Evolutionary conservation across 2,888 invertebrate genomes (phyloP), one percentile per base, ranked within the genome.

Genomic region (Sturmia bella): DNA sequence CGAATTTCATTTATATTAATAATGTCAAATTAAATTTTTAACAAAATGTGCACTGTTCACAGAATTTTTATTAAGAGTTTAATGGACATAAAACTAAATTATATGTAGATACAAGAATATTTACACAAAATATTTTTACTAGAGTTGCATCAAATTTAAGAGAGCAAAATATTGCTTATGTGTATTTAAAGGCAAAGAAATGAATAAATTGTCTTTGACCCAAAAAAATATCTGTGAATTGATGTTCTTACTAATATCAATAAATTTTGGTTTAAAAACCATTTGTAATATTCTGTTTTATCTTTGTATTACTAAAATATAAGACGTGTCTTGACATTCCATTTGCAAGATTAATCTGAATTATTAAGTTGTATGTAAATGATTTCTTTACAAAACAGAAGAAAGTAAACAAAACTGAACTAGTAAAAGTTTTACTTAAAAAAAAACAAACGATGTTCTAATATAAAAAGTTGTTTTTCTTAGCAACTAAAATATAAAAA

Each of bases 281-380:
- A 27, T 27, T 15, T 15, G 3, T 15, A 27, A 37, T 17, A 37
- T 56, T 56, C 6, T 17, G n/a, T 19, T 56, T 69, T 56, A 32
- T 43, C 45, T 45, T 24, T 32, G 32, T 32, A 32, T 32, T 54
- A 13, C 32, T 27, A n/a, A 32, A 15, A 27, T 69, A 56, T 21
- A 37, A 37, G 48, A 37, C 19, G 15, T 57, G 17, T 45, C 63
- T 63, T 69, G 54, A 63, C 63, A 48, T 77, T 69, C 69, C 61
- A 21, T 77, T 69, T 50, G 37, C 56, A 63, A 69, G 56, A 77
- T 70, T 69, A 69, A 70, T 77, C 69, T 63, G 56, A 70, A 69
- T 77, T 69, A 39, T n/a, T 77, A 69, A 39, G 37, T 69, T 54
- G 45, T 48, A 17, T 63, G 69, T 77, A 77, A 77, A 77, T 77